These are phyloP conservation scores for Yasuhikotakia modesta DNA, from an alignment of 2,797 vertebrate genomes.

Conservation along the genomic window DNA sequence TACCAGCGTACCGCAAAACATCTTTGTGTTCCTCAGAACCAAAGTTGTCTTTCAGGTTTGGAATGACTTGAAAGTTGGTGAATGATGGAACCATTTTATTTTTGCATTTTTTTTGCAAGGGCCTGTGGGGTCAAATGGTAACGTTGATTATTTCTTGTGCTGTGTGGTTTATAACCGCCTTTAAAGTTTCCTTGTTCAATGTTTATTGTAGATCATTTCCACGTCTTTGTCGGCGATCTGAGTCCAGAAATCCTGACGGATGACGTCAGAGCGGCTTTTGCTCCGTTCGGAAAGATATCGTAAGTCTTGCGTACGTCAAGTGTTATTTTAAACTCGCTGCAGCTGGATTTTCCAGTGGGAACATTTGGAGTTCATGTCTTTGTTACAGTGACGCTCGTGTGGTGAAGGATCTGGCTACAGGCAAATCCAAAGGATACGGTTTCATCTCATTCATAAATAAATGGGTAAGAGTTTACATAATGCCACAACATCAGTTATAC, in stretches of 20 bases:
- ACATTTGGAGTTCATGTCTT: neutral
- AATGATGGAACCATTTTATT: too few relatives aligned
- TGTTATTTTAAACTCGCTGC: neutral
- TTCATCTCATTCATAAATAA: slow-evolving; percentile 99
- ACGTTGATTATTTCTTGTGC: neutral
- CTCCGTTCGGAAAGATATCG: slow-evolving; percentile 98
- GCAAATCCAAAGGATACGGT: slow-evolving; percentile 98
- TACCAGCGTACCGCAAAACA: too few relatives aligned
- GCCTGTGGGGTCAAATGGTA: neutral
- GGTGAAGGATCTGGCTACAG: slow-evolving; percentile 98
- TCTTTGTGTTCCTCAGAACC: too few relatives aligned
- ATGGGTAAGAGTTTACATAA: slow-evolving; percentile 80
- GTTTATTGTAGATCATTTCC: slow-evolving; percentile 88
- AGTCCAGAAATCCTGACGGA: slow-evolving; percentile 98
- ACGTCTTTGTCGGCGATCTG: slow-evolving; percentile 97
- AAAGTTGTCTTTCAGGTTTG: too few relatives aligned
- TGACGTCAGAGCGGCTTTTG: slow-evolving; percentile 96
- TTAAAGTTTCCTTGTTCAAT: slow-evolving; percentile 1
- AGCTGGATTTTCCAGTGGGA: neutral
- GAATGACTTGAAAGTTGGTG: too few relatives aligned
- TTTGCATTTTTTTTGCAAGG: neutral
- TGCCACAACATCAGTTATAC: too few relatives aligned
- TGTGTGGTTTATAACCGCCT: neutral
- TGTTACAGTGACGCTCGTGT: slow-evolving; percentile 89
- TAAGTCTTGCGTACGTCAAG: slow-evolving; percentile 74